Evolutionary conservation across 2,113 vertebrate genomes (phyloP).

Genomic region (Bubo blakistoni): DNA sequence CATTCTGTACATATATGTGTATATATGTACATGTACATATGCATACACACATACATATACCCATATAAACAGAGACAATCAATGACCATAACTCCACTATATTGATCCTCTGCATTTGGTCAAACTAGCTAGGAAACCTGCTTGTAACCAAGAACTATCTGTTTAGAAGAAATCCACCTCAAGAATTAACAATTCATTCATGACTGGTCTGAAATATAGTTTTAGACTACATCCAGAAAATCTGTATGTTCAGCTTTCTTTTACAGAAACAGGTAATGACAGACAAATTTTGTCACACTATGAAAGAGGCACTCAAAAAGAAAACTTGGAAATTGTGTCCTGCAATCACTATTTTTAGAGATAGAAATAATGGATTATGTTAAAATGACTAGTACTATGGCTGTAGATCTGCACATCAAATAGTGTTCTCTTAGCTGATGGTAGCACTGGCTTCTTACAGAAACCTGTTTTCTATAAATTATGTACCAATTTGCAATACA

Average conservation of each 20-base stretch:
- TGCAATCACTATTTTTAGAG: not conserved
- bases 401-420: not conserved
- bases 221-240: not conserved
- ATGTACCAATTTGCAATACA: not conserved
- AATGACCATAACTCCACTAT: not conserved
- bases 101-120: not conserved
- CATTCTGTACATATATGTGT: not conserved
- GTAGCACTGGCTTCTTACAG: not conserved
- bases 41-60: not conserved
- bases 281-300: not conserved
- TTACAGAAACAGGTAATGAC: not conserved
- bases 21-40: not conserved
- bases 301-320: not conserved
- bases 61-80: not conserved
- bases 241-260: not conserved
- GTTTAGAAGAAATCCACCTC: not conserved
- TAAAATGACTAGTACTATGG: not conserved
- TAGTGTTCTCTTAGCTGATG: not conserved
- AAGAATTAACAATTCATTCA: not conserved
- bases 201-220: not conserved
- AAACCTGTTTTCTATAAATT: not conserved
- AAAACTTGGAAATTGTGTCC: not conserved
- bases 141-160: not conserved
- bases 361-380: not conserved
- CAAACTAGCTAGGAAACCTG: not conserved